Evolutionary conservation across 2,888 invertebrate genomes (phyloP), one percentile per base, ranked within the genome.

Genomic region (Xylophagus ater): DNA sequence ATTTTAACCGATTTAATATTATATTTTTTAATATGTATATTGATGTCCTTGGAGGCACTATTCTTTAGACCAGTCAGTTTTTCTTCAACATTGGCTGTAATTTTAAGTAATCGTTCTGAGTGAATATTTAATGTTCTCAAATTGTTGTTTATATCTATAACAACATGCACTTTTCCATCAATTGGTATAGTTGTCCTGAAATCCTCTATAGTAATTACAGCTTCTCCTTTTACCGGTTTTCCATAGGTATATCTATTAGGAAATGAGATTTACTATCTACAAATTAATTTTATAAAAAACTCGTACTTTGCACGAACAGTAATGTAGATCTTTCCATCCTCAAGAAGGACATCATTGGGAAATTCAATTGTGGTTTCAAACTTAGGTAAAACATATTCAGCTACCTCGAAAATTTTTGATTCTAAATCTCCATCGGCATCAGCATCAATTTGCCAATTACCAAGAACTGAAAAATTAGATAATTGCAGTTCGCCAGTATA

Each of bases 31-130:
- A 78, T 78, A 62, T 86, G 89, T 6, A 94, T 64, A 38, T 78
- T 72, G 23, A 89, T 69, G 44, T 81, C 71, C 2, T 77, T 70
- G 0, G 82, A 74, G 12, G 80, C 77, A 57, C 86, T 88, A 57
- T 92, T 85, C 50, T 81, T 76, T 35, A 89, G 74, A 3, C 60
- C 65, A 4, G 94, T 94, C 48, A 89, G 71, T 39, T 78, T 78
- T 68, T 97, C 96, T 60, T 92, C 90, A 3, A 96, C 79, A 5
- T 84, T 80, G 1, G 89, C 93, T 57, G 89, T 82, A 33, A 94
- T 74, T 36, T 81, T 74, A 9, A 90, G 73, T 10, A 77, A 76
- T 51, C 86, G 70, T 51, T 74, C 81, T n/a, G n/a, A n/a, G n/a
- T n/a, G 12, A 34, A 34, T 4, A 34, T 6, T 29, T 40, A 34